Evolutionary conservation across 2,113 vertebrate species (phyloP).

Genomic region (Pyxicephalus adspersus): DNA sequence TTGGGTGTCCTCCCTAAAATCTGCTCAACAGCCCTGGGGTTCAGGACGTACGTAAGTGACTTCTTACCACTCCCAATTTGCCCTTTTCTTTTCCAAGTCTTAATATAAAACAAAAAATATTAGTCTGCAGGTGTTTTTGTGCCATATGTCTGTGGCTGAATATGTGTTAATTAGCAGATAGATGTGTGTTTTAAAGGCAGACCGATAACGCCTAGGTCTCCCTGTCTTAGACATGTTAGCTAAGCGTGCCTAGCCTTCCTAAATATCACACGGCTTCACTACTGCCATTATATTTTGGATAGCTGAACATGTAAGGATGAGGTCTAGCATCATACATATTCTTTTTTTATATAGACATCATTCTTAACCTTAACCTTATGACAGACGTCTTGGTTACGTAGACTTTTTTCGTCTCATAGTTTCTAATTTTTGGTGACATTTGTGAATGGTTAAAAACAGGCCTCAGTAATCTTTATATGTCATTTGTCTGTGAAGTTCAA

Average conservation of each 20-base stretch:
- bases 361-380: background rate
- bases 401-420: background rate
- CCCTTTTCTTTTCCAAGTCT: conserved; percentile 14
- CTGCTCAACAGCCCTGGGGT: conserved; percentile 39
- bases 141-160: background rate
- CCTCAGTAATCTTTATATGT: background rate
- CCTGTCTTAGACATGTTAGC: conserved; percentile 13
- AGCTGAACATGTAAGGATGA: conserved; percentile 12
- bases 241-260: conserved; percentile 1
- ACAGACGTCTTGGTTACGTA: background rate
- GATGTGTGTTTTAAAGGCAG: background rate
- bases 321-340: background rate
- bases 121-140: background rate
- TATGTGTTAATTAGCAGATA: background rate
- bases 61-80: conserved; percentile 10
- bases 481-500: background rate
- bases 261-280: conserved; percentile 8
- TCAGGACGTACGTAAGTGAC: conserved; percentile 27
- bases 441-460: conserved; percentile 8
- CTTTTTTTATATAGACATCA: conserved; percentile 10
- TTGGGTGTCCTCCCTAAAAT: conserved; percentile 34
- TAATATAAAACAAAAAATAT: conserved; percentile 3
- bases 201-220: background rate
- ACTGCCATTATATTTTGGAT: background rate
- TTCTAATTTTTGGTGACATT: conserved; percentile 9